Base-by-base conservation (phyloP, 1,140 invertebrate species). In the Drosophila paulistorum region DNA sequence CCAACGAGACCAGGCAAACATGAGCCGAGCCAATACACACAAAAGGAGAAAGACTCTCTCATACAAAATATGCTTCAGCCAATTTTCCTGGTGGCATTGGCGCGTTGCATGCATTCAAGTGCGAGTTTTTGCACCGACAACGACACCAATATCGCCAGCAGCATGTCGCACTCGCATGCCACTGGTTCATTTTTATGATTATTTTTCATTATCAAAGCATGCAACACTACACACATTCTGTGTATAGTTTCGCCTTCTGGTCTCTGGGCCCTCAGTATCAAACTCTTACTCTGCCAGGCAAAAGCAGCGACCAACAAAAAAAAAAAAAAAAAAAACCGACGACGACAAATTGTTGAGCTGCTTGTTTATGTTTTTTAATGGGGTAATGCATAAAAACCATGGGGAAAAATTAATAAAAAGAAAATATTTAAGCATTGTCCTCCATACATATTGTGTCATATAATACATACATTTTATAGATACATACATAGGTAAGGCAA, bases 291-390 rank as follows among this genome's bases (percentile, higher is more conserved):
- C 30, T 30, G 30, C 30, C 4, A 26, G 5, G 5, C 26, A 5
- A 26, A 17, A 17, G 17, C 26, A 30, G 26, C 26, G 35, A 37
- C 35, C 1, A 37, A 37, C 7, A 37, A 10, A 2, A 9, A 20
- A 26, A 7, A 17, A 17, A 17, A 1, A 57, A 57, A 7, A 57
- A 57, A 20, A 35, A n/a, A n/a, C n/a, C 66, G 20, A 63, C 63
- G 63, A 73, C 76, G 75, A 81, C 81, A 85, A 85, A 81, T 85
- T 85, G 81, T 85, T 71, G 59, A 84, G 67, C 70, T 84, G 68
- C 67, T 77, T 84, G 63, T 71, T 54, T 68, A 63, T 66, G 54
- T 23, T 39, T n/a, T 65, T 55, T 54, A 30, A 7, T 64, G 64
- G 59, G 61, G 55, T 66, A 67, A 81, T 77, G 58, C 62, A 65